Evolutionary conservation across 2,797 vertebrate species (phyloP).

Genomic region (Gastrophryne carolinensis): DNA sequence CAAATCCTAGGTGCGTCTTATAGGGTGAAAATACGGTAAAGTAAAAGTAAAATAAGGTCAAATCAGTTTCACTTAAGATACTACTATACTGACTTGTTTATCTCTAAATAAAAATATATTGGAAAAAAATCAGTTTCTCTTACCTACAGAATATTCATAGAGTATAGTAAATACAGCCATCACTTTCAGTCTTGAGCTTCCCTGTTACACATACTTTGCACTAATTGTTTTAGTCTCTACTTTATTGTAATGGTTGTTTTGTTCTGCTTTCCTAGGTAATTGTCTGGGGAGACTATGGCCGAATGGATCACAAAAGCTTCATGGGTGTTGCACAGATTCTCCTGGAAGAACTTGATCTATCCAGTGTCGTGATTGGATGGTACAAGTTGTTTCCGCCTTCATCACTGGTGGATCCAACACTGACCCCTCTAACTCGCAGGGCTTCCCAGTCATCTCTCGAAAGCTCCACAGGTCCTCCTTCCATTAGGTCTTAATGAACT

Average conservation of each 20-base stretch:
- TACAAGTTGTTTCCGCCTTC: constrained; percentile 98
- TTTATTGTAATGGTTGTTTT: neutral
- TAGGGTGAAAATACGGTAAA: too few species aligned
- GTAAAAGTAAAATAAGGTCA: too few species aligned
- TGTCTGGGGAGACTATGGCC: constrained; percentile 97
- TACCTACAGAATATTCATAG: too few species aligned
- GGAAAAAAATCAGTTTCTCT: too few species aligned
- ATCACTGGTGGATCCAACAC: constrained; percentile 93
- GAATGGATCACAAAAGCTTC: constrained; percentile 99
- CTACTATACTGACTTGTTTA: too few species aligned
- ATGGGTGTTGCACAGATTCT: constrained; percentile 99
- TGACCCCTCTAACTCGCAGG: constrained; percentile 91
- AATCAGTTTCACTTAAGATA: too few species aligned
- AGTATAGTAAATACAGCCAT: too few species aligned
- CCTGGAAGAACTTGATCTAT: constrained; percentile 94
- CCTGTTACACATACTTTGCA: too few species aligned
- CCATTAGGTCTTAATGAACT: constrained; percentile 88
- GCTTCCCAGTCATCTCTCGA: constrained; percentile 96
- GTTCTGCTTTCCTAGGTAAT: constrained; percentile 81
- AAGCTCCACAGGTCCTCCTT: constrained; percentile 89
- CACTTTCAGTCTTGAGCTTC: too few species aligned
- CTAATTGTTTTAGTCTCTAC: neutral
- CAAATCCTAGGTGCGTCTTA: too few species aligned
- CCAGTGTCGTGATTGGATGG: constrained; percentile 98
- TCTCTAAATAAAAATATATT: too few species aligned